Percentiles rank a stretch among this genome's conserved stretches.
These are phyloP conservation scores for Oppia nitens DNA, from an alignment of 1,140 invertebrate genomes.

Conservation along the genomic window DNA sequence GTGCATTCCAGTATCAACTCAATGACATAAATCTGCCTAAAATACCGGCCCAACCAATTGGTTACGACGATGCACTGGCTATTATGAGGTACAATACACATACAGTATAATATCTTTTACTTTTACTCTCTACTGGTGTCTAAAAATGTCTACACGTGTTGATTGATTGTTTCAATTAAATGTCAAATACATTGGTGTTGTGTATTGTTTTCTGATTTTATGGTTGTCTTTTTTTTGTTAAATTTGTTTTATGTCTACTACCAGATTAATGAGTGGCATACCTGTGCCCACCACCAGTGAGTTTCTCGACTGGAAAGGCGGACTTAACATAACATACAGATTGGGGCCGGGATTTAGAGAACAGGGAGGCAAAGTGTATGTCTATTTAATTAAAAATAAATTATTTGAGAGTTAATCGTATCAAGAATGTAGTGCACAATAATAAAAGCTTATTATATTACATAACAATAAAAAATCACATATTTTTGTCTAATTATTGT, in stretches of 20 bases:
- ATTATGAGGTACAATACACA: slow-evolving; percentile 14
- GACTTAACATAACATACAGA: slow-evolving; percentile 31
- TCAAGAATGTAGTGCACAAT: no score
- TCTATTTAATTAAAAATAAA: neutral
- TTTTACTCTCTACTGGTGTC: neutral
- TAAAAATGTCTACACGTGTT: neutral
- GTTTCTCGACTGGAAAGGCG: slow-evolving; percentile 29
- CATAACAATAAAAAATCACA: no score
- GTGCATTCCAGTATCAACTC: neutral
- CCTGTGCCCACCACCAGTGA: slow-evolving; percentile 22
- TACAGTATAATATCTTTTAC: neutral
- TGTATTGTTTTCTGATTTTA: neutral
- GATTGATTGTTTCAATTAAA: neutral
- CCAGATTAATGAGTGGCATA: slow-evolving; percentile 25
- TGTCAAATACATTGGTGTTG: neutral
- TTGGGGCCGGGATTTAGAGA: slow-evolving; percentile 31
- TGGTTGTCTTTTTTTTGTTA: neutral
- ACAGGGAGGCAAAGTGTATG: neutral
- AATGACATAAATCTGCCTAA: slow-evolving; percentile 17
- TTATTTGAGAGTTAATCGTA: neutral
- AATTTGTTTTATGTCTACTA: slow-evolving; percentile 4
- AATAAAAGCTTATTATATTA: no score
- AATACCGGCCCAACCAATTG: slow-evolving; percentile 32
- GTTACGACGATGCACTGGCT: slow-evolving; percentile 29
- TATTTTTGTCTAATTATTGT: no score